These are phyloP conservation scores for Drosophila eugracilis DNA, from an alignment of 1,140 invertebrate species.

Conservation along the genomic window DNA sequence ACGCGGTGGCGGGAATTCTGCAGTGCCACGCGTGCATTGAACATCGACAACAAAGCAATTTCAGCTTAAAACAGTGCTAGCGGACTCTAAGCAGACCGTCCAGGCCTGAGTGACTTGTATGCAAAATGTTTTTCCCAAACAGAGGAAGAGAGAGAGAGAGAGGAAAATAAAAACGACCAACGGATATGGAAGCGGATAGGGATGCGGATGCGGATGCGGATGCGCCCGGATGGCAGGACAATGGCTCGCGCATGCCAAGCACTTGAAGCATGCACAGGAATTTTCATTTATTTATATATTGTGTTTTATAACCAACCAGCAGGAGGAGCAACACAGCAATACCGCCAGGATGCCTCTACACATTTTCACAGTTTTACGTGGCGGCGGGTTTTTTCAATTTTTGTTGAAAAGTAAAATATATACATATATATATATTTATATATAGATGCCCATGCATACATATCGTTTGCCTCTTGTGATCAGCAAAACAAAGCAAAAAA, in stretches of 20 bases:
- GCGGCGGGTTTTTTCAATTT: constrained; percentile 70
- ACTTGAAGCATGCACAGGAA: constrained; percentile 82
- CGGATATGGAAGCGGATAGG: constrained; percentile 60
- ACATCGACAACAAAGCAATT: constrained; percentile 82
- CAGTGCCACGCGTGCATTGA: constrained; percentile 74
- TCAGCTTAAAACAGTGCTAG: constrained; percentile 73
- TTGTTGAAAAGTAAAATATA: constrained; percentile 75
- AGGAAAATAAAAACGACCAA: constrained; percentile 54
- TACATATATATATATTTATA: constrained; percentile 29
- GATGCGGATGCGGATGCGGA: constrained; percentile 55
- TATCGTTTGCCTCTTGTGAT: constrained; percentile 42
- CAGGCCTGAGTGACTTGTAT: constrained; percentile 78
- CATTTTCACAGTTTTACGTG: constrained; percentile 71
- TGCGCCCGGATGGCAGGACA: constrained; percentile 69
- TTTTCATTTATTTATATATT: constrained; percentile 84
- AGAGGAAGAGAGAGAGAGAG: constrained; percentile 10
- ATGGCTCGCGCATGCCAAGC: constrained; percentile 79
- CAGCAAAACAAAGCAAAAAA: constrained; percentile 35
- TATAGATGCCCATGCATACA: constrained; percentile 16
- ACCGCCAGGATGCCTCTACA: constrained; percentile 36
- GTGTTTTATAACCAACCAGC: constrained; percentile 75
- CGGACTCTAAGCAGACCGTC: constrained; percentile 50
- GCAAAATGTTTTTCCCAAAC: constrained; percentile 73
- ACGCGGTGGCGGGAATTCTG: constrained; percentile 27
- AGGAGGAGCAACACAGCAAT: constrained; percentile 23